phyloP scores from a whole-genome alignment of 2,113 vertebrate species.

The Equus przewalskii region DNA sequence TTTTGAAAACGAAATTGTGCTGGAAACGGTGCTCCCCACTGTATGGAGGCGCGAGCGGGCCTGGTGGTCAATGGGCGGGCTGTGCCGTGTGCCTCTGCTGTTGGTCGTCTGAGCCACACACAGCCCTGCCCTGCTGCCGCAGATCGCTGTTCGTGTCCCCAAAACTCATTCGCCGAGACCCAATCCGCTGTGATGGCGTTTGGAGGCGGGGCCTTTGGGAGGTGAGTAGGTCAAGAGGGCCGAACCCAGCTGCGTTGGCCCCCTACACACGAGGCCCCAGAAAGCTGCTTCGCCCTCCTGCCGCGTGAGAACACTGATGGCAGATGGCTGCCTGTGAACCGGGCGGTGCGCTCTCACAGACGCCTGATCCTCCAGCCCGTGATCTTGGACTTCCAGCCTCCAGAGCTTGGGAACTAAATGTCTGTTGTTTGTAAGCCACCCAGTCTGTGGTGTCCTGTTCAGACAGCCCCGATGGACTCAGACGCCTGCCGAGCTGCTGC shows the following conservation, averaged over 20 bases:
- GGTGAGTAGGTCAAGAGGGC: background rate
- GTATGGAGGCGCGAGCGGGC: background rate
- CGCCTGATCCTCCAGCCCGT: background rate
- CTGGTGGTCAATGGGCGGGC: background rate
- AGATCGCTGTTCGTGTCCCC: background rate
- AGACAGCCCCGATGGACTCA: background rate
- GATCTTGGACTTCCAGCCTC: background rate
- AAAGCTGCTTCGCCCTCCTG: background rate
- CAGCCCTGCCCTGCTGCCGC: background rate
- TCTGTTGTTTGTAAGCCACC: background rate
- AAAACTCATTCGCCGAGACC: background rate
- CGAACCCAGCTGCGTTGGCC: background rate
- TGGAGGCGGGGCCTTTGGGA: background rate
- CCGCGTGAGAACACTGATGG: background rate
- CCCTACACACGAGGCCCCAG: background rate
- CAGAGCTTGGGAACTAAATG: background rate
- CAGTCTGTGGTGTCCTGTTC: background rate
- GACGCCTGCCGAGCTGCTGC: background rate
- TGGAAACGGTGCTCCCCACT: background rate
- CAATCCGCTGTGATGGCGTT: background rate
- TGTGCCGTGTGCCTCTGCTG: background rate
- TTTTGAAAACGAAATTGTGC: background rate
- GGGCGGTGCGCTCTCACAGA: background rate
- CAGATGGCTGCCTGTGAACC: background rate
- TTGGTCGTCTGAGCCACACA: background rate